These are phyloP conservation scores for Cotesia typhae DNA, from an alignment of 1,140 invertebrate species.

Conservation along the genomic window DNA sequence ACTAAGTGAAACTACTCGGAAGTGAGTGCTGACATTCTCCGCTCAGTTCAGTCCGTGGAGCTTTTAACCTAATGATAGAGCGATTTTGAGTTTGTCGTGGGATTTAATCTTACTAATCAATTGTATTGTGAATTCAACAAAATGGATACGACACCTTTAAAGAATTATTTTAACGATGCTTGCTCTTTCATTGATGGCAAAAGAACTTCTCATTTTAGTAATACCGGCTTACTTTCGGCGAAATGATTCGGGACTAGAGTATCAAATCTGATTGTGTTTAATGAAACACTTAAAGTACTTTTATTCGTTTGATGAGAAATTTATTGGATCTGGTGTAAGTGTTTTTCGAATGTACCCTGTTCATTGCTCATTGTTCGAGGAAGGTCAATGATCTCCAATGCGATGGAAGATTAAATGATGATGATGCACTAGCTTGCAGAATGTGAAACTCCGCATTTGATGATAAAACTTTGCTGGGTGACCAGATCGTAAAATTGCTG, in stretches of 20 bases:
- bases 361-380: no score
- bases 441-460: background rate
- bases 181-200: no score
- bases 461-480: background rate
- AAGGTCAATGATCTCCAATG: background rate
- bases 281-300: background rate
- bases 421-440: no score
- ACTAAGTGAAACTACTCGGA: constrained; percentile 38
- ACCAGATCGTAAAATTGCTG: no score
- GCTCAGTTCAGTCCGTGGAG: background rate
- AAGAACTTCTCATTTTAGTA: no score
- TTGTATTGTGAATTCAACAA: background rate
- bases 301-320: background rate
- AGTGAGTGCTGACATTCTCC: constrained; percentile 28
- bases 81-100: no score
- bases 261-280: constrained; percentile 1
- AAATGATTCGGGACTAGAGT: constrained; percentile 4
- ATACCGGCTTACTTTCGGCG: background rate
- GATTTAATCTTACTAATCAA: background rate
- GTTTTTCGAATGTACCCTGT: no score
- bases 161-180: no score
- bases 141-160: no score
- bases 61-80: no score
- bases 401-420: background rate
- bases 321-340: background rate